Percentiles rank a stretch among this genome's conserved stretches.
Conservation (phyloP, 2,888 invertebrate species). For the Dryobotodes eremita region DNA sequence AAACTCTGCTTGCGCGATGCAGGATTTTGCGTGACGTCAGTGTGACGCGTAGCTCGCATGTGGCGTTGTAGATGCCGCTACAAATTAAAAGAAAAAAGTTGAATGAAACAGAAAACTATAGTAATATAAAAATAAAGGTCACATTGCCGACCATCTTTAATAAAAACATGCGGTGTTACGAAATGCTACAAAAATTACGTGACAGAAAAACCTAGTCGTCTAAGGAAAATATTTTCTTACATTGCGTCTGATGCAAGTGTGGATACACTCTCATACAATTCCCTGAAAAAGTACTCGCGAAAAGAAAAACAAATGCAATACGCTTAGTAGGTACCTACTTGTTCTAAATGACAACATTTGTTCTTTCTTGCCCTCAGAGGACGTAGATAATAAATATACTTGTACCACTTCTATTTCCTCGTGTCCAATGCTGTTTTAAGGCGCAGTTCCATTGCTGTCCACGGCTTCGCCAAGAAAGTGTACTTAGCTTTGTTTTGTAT, state of each 20-base stretch:
- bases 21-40: too few species aligned
- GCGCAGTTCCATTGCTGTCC: background rate
- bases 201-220: background rate
- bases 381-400: slow-evolving; percentile 15
- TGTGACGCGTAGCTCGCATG: too few species aligned
- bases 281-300: background rate
- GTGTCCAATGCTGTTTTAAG: background rate
- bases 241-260: background rate
- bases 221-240: too few species aligned
- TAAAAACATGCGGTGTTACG: background rate
- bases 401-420: slow-evolving; percentile 6
- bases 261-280: background rate
- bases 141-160: too few species aligned
- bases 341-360: slow-evolving; percentile 27
- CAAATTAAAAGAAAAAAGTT: too few species aligned
- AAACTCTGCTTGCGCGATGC: too few species aligned
- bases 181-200: background rate
- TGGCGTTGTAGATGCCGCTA: too few species aligned
- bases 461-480: background rate
- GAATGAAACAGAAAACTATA: too few species aligned
- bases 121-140: too few species aligned
- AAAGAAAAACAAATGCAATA: slow-evolving; percentile 25
- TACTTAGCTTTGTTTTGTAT: background rate
- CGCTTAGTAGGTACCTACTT: background rate
- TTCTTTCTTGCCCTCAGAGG: background rate